Base-by-base conservation (phyloP, 1,140 invertebrate genomes). In the Bacillus rossius region DNA sequence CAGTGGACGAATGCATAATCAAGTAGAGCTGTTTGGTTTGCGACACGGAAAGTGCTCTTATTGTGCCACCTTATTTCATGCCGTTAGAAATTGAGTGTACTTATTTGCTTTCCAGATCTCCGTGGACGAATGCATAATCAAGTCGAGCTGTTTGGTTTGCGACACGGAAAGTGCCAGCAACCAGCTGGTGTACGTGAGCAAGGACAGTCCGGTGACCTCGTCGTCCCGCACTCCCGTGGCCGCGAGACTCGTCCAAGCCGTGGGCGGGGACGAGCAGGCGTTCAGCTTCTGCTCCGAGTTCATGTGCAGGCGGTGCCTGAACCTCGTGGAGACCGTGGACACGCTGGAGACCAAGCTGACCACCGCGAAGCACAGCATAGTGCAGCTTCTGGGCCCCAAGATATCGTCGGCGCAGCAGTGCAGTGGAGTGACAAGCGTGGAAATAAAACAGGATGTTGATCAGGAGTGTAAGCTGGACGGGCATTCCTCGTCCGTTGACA, bases 31-130 rank as follows among this genome's bases (percentile, higher is more conserved):
- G 55, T 37, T 37, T 57, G 16, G 55, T 57, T 37, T 57, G 55
- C 20, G 49, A 29, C 22, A 8, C 25, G 22, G 52, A 34, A 42
- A 43, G 17, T 54, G 8, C 19, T 42, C n/a, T n/a, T n/a, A n/a
- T n/a, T n/a, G n/a, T n/a, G n/a, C n/a, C n/a, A n/a, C n/a, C n/a
- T n/a, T n/a, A n/a, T n/a, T n/a, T n/a, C n/a, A n/a, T n/a, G n/a
- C n/a, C n/a, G n/a, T n/a, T n/a, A n/a, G n/a, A n/a, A n/a, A n/a
- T n/a, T n/a, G n/a, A n/a, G n/a, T n/a, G n/a, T n/a, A n/a, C n/a
- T n/a, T n/a, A n/a, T n/a, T n/a, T n/a, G n/a, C 17, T n/a, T 55
- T 55, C 25, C 53, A 55, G 47, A 34, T 57, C 25, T 57, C 55
- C 25, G 38, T 57, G 3, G 55, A 57, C 22, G 42, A 57, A 22